A percentile compares a stretch with the other conserved stretches of the same genome.
phyloP scores from a whole-genome alignment of 1,140 invertebrate genomes.

The Camponotus vicinus region DNA sequence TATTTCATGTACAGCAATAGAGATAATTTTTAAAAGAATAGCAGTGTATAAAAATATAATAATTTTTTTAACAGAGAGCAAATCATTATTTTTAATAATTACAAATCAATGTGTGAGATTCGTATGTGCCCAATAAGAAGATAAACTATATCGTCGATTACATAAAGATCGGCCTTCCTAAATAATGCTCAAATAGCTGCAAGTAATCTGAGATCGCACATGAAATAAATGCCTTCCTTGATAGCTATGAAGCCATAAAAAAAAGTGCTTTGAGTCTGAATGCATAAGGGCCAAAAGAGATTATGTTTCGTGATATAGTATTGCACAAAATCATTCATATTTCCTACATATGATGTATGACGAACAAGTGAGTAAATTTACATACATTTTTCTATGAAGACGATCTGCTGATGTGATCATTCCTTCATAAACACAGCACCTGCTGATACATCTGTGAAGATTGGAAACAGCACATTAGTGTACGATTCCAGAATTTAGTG shows the following conservation, averaged over 20 bases:
- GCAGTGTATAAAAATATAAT: conserved; percentile 37
- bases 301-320: conserved; percentile 70
- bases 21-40: conserved; percentile 41
- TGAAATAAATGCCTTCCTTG: conserved; percentile 40
- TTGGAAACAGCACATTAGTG: neutral
- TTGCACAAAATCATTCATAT: conserved; percentile 33
- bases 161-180: conserved; percentile 51
- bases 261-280: conserved; percentile 47
- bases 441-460: conserved; percentile 33
- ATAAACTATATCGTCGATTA: conserved; percentile 24
- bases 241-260: conserved; percentile 12
- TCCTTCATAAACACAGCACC: conserved; percentile 3
- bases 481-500: conserved; percentile 27
- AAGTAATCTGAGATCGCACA: conserved; percentile 18
- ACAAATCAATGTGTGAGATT: conserved; percentile 40
- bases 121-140: conserved; percentile 29
- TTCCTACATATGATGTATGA: conserved; percentile 64
- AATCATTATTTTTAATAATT: conserved; percentile 70
- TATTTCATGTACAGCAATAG: conserved; percentile 53
- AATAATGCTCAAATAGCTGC: conserved; percentile 68
- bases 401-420: conserved; percentile 61
- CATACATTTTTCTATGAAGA: conserved; percentile 64
- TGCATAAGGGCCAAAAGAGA: conserved; percentile 60
- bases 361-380: conserved; percentile 55
- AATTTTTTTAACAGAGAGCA: conserved; percentile 67